Base-by-base conservation (phyloP, 2,888 invertebrate genomes). In the Euzophera pinguis region DNA sequence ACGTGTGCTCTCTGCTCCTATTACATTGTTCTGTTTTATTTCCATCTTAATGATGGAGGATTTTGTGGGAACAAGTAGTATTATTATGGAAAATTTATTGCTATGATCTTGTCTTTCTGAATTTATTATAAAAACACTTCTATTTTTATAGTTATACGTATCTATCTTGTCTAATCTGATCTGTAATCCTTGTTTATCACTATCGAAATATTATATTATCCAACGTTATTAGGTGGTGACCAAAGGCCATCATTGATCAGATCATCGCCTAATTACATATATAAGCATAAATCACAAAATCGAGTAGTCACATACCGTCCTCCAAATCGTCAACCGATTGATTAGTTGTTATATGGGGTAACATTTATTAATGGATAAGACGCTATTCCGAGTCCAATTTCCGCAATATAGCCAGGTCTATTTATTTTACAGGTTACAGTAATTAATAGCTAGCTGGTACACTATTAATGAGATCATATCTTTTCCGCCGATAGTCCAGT, bases 21-120 rank as follows among this genome's bases (percentile, higher is more conserved):
- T 74, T 71, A 69, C 70, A 63, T 65, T 71, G 57, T 64, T 56
- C 63, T 62, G 60, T 77, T 77, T 73, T 73, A 72, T 77, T 73
- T 73, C 64, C 54, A 65, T 59, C 54, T 50, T 61, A 63, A 69
- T 73, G 67, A 75, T 69, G 62, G 61, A 68, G 67, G 67, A 64
- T 57, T 60, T 59, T 63, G 61, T 59, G 56, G 51, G 16, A 32
- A 34, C 14, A n/a, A 10, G 7, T 13, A 27, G n/a, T 13, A 2
- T 6, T 13, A 2, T 6, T 42, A 17, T 9, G 3, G 17, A 1
- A 14, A 27, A 29, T 32, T 29, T 45, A 45, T 45, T 45, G 43
- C 12, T 13, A 17, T 39, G 16, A 45, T 29, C 13, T 14, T 22
- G n/a, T 22, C 22, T 22, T 22, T 14, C 29, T 22, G 22, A 22